Evolutionary conservation across 2,888 invertebrate species (phyloP).

Genomic region (Sphaeridia pumilis): DNA sequence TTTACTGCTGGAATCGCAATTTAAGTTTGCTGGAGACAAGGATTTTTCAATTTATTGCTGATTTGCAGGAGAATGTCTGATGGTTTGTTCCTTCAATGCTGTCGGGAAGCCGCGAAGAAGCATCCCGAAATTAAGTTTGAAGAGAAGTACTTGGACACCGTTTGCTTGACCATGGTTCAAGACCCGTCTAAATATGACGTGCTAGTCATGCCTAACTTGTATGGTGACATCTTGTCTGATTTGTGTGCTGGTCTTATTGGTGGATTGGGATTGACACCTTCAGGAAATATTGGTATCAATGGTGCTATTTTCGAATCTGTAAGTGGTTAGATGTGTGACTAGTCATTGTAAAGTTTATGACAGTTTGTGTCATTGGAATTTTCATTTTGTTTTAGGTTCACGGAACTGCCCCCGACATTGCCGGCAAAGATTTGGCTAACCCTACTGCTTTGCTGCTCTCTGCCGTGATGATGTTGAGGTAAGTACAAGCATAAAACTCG

Average conservation of each 20-base stretch:
- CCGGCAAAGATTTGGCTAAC: conserved; percentile 95
- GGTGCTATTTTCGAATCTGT: conserved; percentile 98
- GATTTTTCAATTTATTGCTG: not conserved
- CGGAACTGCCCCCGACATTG: conserved; percentile 95
- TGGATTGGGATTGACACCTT: conserved; percentile 93
- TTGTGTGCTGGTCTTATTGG: conserved; percentile 98
- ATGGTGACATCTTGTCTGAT: conserved; percentile 98
- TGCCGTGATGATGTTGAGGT: conserved; percentile 94
- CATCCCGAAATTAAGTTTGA: conserved; percentile 88
- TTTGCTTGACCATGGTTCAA: conserved; percentile 97
- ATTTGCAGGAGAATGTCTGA: conserved; percentile 89
- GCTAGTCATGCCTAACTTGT: conserved; percentile 97
- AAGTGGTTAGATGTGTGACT: too few relatives aligned
- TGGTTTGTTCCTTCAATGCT: conserved; percentile 92
- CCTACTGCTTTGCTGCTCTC: conserved; percentile 94
- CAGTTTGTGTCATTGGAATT: conserved; percentile 1
- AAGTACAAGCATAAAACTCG: too few relatives aligned
- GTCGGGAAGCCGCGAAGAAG: conserved; percentile 84
- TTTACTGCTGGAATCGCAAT: too few relatives aligned
- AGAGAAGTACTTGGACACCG: conserved; percentile 96
- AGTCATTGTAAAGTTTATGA: too few relatives aligned
- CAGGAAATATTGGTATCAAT: conserved; percentile 94
- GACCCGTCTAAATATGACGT: conserved; percentile 96
- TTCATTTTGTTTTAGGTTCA: conserved; percentile 58
- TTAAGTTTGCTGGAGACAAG: not conserved